Evolutionary conservation across 2,888 invertebrate genomes (phyloP), one percentile per base, ranked within the genome.

Genomic region (Epiblema foenella): DNA sequence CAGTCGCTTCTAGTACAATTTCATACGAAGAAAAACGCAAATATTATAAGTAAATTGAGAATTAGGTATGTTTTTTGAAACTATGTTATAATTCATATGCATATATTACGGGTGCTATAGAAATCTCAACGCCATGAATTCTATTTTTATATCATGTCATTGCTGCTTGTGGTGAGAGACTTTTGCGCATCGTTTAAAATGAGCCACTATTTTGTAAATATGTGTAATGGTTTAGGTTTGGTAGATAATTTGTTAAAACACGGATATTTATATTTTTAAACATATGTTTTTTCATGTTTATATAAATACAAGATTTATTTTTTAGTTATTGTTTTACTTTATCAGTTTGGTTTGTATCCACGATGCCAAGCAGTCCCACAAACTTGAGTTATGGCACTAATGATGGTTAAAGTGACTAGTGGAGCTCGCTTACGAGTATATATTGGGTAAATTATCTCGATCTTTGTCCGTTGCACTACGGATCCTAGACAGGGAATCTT

Each of bases 301-400:
- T 64, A 54, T 24, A 39, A 20, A 39, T 39, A 39, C 20, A 64
- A 39, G 20, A 52, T 64, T 64, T 64, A 54, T 54, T 64, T 54
- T 63, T 37, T 37, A n/a, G 10, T 39, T 11, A 15, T n/a, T 39
- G 20, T 64, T 64, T 64, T 17, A 54, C 10, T 52, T 0, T 15
- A 20, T n/a, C 20, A 12, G 20, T 42, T 39, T 42, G 15, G 15
- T 42, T 46, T 46, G n/a, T n/a, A n/a, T 46, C 12, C 8, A 46
- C 8, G n/a, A 46, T 46, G n/a, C 46, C 8, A 46, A 46, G 1
- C n/a, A 42, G n/a, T 46, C 5, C n/a, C 8, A 46, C n/a, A 46
- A 7, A 46, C 46, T 46, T 1, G 1, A 46, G 7, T n/a, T 12
- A 7, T n/a, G 12, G 46, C n/a, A 15, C 46, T 42, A 42, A 4